Conservation (phyloP, 2,888 invertebrate species). For the Octonoba sinensis region DNA sequence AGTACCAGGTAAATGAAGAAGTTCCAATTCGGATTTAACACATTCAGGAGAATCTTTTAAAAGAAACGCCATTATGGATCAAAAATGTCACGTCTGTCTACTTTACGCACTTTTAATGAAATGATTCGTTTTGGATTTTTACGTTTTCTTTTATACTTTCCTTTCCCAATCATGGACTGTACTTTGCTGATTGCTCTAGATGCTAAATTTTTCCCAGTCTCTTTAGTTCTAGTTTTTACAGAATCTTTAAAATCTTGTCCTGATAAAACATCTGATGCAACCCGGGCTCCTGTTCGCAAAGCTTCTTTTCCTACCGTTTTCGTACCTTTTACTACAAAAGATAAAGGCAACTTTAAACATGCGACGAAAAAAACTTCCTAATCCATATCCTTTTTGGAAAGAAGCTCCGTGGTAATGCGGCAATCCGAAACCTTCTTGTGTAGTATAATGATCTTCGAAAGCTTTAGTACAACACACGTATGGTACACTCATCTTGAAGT, state of each 20-base stretch:
- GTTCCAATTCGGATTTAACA: constrained; percentile 43
- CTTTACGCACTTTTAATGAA: constrained; percentile 21
- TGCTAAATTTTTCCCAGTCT: not conserved
- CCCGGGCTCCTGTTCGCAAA: not conserved
- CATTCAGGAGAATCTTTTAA: constrained; percentile 39
- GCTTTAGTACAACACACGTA: constrained; percentile 7
- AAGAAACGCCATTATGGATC: constrained; percentile 18
- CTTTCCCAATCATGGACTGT: too few relatives aligned
- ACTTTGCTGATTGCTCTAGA: not conserved
- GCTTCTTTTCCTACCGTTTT: constrained; percentile 18
- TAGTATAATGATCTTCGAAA: constrained; percentile 18
- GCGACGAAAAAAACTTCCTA: not conserved
- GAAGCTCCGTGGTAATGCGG: constrained; percentile 1
- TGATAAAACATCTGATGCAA: constrained; percentile 8
- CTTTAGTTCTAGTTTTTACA: not conserved
- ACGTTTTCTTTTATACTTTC: constrained; percentile 38
- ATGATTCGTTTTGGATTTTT: constrained; percentile 21
- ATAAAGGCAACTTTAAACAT: constrained; percentile 8
- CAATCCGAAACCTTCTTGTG: constrained; percentile 8
- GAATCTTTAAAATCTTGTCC: constrained; percentile 2
- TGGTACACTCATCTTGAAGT: too few relatives aligned
- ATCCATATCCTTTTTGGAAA: constrained; percentile 17
- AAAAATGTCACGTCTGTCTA: constrained; percentile 26
- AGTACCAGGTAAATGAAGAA: constrained; percentile 37
- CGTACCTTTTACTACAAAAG: constrained; percentile 8